A percentile compares a stretch with the other conserved stretches of the same genome.
phyloP scores from a whole-genome alignment of 2,888 invertebrate species.

The Epirrhoe tristata region DNA sequence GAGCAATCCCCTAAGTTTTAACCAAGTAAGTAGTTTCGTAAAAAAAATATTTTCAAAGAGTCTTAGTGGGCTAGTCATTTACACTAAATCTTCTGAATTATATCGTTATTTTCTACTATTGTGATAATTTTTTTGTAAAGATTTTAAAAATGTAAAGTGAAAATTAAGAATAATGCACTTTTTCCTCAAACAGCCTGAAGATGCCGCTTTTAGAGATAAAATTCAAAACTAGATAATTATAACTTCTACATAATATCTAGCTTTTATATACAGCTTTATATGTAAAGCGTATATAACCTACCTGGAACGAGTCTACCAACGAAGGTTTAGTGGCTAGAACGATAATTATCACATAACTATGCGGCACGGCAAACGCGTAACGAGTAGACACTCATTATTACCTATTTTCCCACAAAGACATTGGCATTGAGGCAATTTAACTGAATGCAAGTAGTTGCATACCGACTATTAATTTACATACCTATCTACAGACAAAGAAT shows the following conservation, averaged over 20 bases:
- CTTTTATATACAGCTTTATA: too few relatives aligned
- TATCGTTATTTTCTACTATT: too few relatives aligned
- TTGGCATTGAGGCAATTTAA: conserved; percentile 57
- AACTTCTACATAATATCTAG: too few relatives aligned
- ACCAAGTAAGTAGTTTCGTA: neutral
- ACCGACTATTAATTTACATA: neutral
- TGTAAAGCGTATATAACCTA: too few relatives aligned
- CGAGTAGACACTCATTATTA: conserved; percentile 29
- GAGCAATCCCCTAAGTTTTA: neutral
- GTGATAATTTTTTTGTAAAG: too few relatives aligned
- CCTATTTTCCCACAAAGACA: conserved; percentile 56
- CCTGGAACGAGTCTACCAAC: neutral
- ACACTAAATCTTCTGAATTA: too few relatives aligned
- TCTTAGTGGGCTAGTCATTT: neutral
- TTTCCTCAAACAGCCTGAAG: too few relatives aligned
- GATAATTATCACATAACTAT: conserved; percentile 24
- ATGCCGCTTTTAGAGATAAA: too few relatives aligned
- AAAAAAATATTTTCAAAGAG: neutral
- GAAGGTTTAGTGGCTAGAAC: conserved; percentile 20
- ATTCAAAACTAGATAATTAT: too few relatives aligned
- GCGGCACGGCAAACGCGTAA: conserved; percentile 23
- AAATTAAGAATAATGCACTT: too few relatives aligned
- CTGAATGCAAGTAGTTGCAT: conserved; percentile 9
- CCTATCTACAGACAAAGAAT: neutral
- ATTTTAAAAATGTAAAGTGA: too few relatives aligned